Evolutionary conservation across 2,797 vertebrate species (phyloP), one percentile per base, ranked within the genome.

Genomic region (Rhinoraja longicauda): DNA sequence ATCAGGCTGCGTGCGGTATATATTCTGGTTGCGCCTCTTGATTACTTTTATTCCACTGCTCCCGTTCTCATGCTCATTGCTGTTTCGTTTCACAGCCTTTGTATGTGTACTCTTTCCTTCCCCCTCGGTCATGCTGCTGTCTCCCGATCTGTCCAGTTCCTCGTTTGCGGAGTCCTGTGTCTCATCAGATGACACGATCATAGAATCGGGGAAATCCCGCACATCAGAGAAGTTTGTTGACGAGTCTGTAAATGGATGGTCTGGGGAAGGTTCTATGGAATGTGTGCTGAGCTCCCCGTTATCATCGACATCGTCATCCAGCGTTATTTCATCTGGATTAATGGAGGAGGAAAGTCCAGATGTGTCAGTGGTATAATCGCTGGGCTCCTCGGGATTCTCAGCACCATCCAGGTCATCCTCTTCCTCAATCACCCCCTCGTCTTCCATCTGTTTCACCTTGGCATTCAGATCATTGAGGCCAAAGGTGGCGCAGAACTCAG

Each of bases 291-390:
- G 32, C 93, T 94, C 0, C 67, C 2, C 39, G 93, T 1, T 90
- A 64, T 92, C 93, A 92, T 72, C 93, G 75, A 88, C 82, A 64
- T 59, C 93, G 39, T 90, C 94, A 4, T 96, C 97, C 53, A 99
- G 96, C 78, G 97, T 96, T 93, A 99, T 99, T 95, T 99, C 98
- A 81, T 99, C 99, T 0, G 99, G 99, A 94, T 99, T 99, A 93
- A 97, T 95, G 19, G 98, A 99, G 8, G 94, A 96, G 0, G 97
- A 98, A 93, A 98, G 94, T 67, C 96, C 96, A 0, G 98, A 99
- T 0, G 96, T 96, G 94, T 99, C 98, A 0, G 97, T 98, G 0
- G 96, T 98, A 94, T 98, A 99, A 88, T 99, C 98, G 93, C 98
- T 99, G 90, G 96, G 97, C 70, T 99, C 98, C 29, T 98, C 98